phyloP scores from a whole-genome alignment of 2,888 invertebrate species.

The Drosophila flavopinicola region DNA sequence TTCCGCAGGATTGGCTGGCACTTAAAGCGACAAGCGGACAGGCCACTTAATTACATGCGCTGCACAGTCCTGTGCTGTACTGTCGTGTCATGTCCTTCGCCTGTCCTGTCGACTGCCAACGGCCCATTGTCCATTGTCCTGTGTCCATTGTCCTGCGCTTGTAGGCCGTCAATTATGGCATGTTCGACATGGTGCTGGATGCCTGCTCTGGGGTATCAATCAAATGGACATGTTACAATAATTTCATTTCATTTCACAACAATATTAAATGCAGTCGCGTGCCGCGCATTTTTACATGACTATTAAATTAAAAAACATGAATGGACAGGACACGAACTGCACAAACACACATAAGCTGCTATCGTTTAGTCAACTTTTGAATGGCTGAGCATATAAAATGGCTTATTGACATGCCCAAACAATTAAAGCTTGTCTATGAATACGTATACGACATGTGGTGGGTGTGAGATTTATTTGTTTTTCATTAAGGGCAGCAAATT shows the following conservation, averaged over 20 bases:
- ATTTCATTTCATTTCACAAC: conserved; percentile 67
- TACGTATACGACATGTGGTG: background rate
- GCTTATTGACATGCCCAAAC: conserved; percentile 58
- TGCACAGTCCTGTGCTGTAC: conserved; percentile 16
- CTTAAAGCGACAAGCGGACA: conserved; percentile 58
- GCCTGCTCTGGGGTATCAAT: conserved; percentile 63
- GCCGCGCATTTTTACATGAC: conserved; percentile 69
- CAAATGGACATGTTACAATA: conserved; percentile 70
- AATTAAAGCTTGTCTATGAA: conserved; percentile 26
- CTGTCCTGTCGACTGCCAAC: conserved; percentile 7
- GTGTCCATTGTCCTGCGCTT: conserved; percentile 8
- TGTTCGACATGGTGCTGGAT: conserved; percentile 53
- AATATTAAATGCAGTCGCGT: conserved; percentile 75
- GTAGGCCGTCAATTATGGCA: conserved; percentile 69
- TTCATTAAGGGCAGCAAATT: conserved; percentile 1
- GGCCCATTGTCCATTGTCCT: conserved; percentile 2
- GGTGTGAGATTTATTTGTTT: conserved; percentile 1
- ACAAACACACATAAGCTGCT: conserved; percentile 30
- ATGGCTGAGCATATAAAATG: conserved; percentile 59
- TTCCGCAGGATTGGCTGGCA: conserved; percentile 52
- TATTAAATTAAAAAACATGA: conserved; percentile 80
- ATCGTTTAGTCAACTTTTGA: conserved; percentile 70
- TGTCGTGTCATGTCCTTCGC: conserved; percentile 40
- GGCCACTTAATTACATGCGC: conserved; percentile 72
- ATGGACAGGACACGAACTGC: conserved; percentile 42